phyloP scores from a whole-genome alignment of 2,797 vertebrate genomes.

The Craterocephalus amniculus region DNA sequence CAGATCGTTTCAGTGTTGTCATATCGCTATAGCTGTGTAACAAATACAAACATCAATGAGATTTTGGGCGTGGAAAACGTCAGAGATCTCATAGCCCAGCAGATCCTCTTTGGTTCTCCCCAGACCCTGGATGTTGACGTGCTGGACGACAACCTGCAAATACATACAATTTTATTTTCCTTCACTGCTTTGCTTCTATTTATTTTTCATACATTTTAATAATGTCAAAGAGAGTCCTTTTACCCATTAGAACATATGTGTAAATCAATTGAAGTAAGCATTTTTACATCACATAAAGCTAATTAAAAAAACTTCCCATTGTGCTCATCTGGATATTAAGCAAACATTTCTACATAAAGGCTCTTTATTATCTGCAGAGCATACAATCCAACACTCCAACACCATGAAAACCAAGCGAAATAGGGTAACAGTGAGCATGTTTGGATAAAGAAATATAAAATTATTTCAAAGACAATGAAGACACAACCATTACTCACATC shows the following conservation, averaged over 20 bases:
- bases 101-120: conserved; percentile 95
- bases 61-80: conserved; percentile 94
- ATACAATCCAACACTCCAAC: background rate
- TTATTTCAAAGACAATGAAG: background rate
- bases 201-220: too few relatives aligned
- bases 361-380: background rate
- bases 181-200: too few relatives aligned
- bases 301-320: background rate
- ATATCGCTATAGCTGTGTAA: too few relatives aligned
- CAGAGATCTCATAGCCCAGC: conserved; percentile 92
- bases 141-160: conserved; percentile 93
- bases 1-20: background rate
- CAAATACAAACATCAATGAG: conserved; percentile 90
- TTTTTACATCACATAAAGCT: too few relatives aligned
- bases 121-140: conserved; percentile 94
- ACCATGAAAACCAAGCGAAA: background rate
- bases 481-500: conserved; percentile 80
- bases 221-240: background rate
- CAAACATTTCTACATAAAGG: background rate
- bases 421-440: background rate
- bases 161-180: too few relatives aligned
- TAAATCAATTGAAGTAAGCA: too few relatives aligned
- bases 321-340: background rate
- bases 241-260: background rate
- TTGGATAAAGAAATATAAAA: background rate